Evolutionary conservation across 2,797 vertebrate species (phyloP).

Genomic region (Sibirionetta formosa): DNA sequence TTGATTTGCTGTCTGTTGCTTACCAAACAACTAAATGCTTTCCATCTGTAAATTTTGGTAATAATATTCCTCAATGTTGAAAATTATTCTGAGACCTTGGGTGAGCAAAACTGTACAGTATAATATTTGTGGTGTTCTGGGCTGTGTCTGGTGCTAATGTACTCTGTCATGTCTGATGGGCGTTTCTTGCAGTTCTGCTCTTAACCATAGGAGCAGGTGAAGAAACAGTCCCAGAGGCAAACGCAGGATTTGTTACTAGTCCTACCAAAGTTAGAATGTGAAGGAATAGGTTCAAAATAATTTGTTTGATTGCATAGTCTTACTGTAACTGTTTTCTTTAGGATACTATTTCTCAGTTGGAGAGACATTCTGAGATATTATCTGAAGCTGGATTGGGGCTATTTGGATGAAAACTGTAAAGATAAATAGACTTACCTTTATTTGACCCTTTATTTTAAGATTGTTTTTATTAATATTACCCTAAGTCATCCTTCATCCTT

Average conservation of each 20-base stretch:
- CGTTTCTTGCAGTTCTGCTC: neutral
- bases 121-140: neutral
- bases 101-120: neutral
- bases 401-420: constrained; percentile 15
- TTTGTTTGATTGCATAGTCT: neutral
- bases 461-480: neutral
- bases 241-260: neutral
- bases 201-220: neutral
- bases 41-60: neutral
- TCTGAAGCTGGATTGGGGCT: constrained; percentile 15
- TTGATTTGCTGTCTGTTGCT: neutral
- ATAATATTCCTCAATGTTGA: neutral
- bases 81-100: neutral
- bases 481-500: neutral
- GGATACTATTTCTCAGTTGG: neutral
- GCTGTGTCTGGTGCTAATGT: neutral
- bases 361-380: constrained; percentile 3
- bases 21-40: neutral
- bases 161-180: neutral
- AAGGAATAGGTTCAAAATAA: neutral
- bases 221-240: neutral
- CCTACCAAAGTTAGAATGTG: neutral
- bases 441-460: constrained; percentile 37
- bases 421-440: constrained; percentile 40
- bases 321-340: neutral